phyloP scores from a whole-genome alignment of 2,113 vertebrate genomes.

The Saccopteryx bilineata region DNA sequence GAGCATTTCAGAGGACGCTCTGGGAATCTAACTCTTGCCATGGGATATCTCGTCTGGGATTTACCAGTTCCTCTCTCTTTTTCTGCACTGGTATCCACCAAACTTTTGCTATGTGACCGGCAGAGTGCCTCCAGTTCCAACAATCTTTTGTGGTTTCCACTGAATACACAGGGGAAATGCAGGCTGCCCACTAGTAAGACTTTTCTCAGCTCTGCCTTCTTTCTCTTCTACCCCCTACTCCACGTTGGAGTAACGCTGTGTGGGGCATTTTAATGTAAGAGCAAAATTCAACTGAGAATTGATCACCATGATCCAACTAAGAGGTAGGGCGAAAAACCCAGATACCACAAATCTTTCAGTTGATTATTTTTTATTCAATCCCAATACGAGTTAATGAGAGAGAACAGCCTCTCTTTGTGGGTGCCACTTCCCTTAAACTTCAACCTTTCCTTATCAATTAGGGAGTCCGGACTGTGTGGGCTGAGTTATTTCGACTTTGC shows the following conservation, averaged over 20 bases:
- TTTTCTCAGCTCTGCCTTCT: neutral
- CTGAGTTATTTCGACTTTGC: neutral
- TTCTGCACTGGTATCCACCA: neutral
- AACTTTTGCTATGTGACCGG: neutral
- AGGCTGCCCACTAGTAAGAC: neutral
- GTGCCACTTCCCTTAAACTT: neutral
- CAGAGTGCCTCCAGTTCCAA: neutral
- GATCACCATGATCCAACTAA: neutral
- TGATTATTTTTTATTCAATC: neutral
- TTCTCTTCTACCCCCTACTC: neutral
- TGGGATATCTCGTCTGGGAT: neutral
- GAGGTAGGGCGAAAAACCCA: neutral
- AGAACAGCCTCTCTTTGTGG: rapidly evolving
- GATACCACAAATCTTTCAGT: neutral
- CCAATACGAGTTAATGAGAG: neutral
- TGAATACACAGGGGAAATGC: too few relatives aligned
- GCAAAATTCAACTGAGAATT: neutral
- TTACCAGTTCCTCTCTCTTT: neutral
- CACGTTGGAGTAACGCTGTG: neutral
- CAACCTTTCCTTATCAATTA: neutral
- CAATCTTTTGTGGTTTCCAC: rapidly evolving
- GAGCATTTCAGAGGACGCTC: neutral
- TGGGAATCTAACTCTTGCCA: neutral
- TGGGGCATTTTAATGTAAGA: neutral
- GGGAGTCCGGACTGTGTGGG: neutral